phyloP scores from a whole-genome alignment of 2,888 invertebrate species.

The Thera britannica region DNA sequence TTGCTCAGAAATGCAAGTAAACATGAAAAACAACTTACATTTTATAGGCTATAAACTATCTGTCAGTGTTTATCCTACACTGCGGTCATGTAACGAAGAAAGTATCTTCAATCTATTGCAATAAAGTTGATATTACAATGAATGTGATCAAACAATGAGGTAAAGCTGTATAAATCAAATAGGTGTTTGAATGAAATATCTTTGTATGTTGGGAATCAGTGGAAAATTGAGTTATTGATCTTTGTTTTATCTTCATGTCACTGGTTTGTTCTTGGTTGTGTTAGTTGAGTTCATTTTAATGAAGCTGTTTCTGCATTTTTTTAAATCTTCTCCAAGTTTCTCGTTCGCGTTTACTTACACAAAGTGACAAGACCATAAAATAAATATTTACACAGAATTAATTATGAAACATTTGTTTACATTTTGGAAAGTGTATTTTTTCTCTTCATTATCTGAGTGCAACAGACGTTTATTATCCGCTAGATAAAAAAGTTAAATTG shows the following conservation, averaged over 20 bases:
- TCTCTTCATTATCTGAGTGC: too few species aligned
- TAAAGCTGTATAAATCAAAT: constrained; percentile 17
- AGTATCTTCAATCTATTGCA: background rate
- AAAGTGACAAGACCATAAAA: too few species aligned
- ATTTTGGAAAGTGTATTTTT: too few species aligned
- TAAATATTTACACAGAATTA: too few species aligned
- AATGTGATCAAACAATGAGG: background rate
- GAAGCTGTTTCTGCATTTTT: too few species aligned
- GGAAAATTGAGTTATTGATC: constrained; percentile 7
- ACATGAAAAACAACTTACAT: constrained; percentile 34
- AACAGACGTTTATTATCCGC: too few species aligned
- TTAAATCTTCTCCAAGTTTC: too few species aligned
- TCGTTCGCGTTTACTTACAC: too few species aligned
- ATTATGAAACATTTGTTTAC: too few species aligned
- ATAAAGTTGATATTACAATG: constrained; percentile 5
- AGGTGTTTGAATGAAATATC: constrained; percentile 17
- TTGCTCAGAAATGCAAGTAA: constrained; percentile 34
- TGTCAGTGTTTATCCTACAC: constrained; percentile 43
- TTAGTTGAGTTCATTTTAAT: background rate
- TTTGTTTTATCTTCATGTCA: background rate
- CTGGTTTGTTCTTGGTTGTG: background rate
- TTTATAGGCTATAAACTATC: constrained; percentile 46
- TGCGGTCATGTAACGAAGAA: constrained; percentile 7
- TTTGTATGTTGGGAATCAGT: constrained; percentile 14
- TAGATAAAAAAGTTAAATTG: too few species aligned